Evolutionary conservation across 1,140 invertebrate genomes (phyloP).

Genomic region (Drosophila kepulauana): DNA sequence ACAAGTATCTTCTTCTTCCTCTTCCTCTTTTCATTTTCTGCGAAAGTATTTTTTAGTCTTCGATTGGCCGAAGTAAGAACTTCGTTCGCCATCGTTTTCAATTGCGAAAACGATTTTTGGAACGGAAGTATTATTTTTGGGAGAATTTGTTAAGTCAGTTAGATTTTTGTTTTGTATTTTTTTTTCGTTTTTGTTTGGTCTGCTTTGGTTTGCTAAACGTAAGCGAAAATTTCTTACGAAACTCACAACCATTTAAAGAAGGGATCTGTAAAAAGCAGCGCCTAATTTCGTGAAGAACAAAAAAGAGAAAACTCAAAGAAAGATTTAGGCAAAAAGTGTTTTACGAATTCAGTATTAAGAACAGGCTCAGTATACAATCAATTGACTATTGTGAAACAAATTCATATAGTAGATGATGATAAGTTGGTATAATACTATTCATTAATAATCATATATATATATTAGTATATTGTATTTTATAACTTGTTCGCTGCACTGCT

Average conservation of each 20-base stretch:
- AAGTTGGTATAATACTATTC: conserved; percentile 3
- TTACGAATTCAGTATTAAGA: conserved; percentile 1
- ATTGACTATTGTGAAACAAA: conserved; percentile 15
- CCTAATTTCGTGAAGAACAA: neutral
- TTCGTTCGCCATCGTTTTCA: neutral
- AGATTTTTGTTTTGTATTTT: conserved; percentile 22
- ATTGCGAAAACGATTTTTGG: conserved; percentile 12
- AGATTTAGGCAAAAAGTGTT: neutral
- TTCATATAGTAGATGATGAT: neutral
- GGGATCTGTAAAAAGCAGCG: conserved; percentile 39
- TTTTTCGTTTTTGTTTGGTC: conserved; percentile 17
- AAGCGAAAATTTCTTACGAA: conserved; percentile 25
- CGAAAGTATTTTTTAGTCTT: conserved; percentile 18
- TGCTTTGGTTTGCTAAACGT: conserved; percentile 27
- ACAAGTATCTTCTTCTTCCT: neutral
- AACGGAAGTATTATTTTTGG: conserved; percentile 6
- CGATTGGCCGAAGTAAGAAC: conserved; percentile 5
- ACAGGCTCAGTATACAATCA: conserved; percentile 13
- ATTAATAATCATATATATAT: conserved; percentile 11
- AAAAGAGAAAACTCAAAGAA: neutral
- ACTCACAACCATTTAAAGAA: conserved; percentile 71
- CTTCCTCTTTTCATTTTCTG: neutral
- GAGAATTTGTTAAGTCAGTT: conserved; percentile 11
- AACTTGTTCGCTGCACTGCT: conserved; percentile 4
- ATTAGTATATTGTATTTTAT: neutral